Percentiles rank a stretch among this genome's conserved stretches.
phyloP scores from a whole-genome alignment of 2,113 vertebrate species.

The Tragelaphus strepsiceros region DNA sequence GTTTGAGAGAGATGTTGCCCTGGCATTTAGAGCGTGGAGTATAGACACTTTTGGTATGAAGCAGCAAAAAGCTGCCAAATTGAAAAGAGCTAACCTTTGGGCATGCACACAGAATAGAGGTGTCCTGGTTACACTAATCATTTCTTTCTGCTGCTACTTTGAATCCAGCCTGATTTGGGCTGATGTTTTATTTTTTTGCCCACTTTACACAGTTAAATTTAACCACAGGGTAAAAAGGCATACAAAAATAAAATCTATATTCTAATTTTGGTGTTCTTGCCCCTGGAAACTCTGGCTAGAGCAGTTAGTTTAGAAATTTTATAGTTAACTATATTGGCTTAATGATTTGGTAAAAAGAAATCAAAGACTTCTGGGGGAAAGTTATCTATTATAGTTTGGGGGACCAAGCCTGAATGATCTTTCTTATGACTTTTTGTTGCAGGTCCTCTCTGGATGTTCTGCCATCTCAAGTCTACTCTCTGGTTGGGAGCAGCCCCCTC shows the following conservation, averaged over 20 bases:
- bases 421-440: slow-evolving; percentile 40
- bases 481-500: slow-evolving; percentile 86
- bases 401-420: neutral
- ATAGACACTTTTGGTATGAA: neutral
- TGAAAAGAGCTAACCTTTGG: neutral
- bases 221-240: neutral
- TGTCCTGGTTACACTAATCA: neutral
- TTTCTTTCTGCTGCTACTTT: neutral
- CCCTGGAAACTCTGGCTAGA: neutral
- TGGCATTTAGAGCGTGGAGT: neutral
- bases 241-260: neutral
- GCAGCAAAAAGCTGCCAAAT: neutral
- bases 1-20: neutral
- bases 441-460: slow-evolving; percentile 86
- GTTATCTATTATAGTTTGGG: neutral
- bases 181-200: neutral
- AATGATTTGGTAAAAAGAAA: slow-evolving; percentile 13
- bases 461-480: slow-evolving; percentile 84
- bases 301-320: neutral
- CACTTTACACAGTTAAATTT: neutral
- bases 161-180: neutral
- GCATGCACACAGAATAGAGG: neutral
- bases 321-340: slow-evolving; percentile 8
- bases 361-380: neutral
- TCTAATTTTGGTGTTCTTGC: neutral